These are phyloP conservation scores for Carduelis carduelis DNA, from an alignment of 2,797 vertebrate species.

Conservation along the genomic window DNA sequence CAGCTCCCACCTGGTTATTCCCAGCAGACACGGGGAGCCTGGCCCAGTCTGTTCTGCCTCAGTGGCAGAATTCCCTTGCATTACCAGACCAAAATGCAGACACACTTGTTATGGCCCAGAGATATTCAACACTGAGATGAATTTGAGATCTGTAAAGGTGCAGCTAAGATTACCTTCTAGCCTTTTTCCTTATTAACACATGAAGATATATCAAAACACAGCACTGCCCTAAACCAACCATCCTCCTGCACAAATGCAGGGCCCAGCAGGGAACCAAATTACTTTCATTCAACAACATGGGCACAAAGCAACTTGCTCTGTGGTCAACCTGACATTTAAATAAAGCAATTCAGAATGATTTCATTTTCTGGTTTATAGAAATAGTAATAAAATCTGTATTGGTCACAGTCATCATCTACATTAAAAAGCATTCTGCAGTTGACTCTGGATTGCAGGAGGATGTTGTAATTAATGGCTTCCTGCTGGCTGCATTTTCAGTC, in stretches of 20 bases:
- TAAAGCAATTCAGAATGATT: neutral
- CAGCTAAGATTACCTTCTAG: neutral
- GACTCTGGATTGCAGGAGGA: neutral
- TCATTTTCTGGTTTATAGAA: neutral
- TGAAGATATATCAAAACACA: neutral
- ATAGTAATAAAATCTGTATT: neutral
- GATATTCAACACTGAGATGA: neutral
- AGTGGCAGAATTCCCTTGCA: neutral
- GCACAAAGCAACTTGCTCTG: neutral
- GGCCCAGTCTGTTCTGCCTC: neutral
- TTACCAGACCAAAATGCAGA: neutral
- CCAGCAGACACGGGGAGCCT: neutral
- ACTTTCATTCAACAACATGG: neutral
- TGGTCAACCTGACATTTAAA: slow-evolving; percentile 20
- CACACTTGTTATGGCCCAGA: neutral
- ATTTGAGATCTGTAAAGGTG: neutral
- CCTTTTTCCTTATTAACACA: neutral
- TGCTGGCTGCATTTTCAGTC: neutral
- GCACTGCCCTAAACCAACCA: neutral
- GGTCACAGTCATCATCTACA: neutral
- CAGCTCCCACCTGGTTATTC: neutral
- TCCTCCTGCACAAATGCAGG: neutral
- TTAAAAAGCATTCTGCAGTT: neutral
- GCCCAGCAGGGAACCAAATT: neutral
- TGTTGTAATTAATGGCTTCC: neutral